Evolutionary conservation across 2,113 vertebrate genomes (phyloP).

Genomic region (Brachionichthys hirsutus): DNA sequence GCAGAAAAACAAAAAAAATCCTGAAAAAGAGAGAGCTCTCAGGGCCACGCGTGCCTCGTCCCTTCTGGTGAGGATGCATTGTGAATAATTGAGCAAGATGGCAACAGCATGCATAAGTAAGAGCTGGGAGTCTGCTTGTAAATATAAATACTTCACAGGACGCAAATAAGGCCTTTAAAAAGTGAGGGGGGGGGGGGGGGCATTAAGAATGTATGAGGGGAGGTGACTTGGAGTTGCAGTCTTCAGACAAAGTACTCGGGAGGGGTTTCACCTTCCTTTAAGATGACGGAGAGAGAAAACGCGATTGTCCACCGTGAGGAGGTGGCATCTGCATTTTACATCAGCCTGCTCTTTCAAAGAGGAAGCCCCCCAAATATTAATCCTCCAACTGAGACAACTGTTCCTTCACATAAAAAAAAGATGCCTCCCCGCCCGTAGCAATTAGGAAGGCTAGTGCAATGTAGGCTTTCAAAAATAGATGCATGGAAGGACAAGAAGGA

Average conservation of each 20-base stretch:
- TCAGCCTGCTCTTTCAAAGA: constrained; percentile 23
- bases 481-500: constrained; percentile 18
- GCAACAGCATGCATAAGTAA: constrained; percentile 75
- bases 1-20: constrained; percentile 37
- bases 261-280: constrained; percentile 11
- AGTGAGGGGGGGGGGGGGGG: constrained; percentile 46
- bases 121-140: constrained; percentile 71
- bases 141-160: constrained; percentile 78
- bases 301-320: too few species aligned
- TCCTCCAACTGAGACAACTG: background rate
- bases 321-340: constrained; percentile 6
- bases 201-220: constrained; percentile 74
- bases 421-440: constrained; percentile 31
- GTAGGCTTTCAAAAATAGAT: constrained; percentile 34
- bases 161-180: constrained; percentile 75
- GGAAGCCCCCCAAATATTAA: constrained; percentile 7
- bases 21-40: constrained; percentile 39
- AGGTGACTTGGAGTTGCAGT: constrained; percentile 19
- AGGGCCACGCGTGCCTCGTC: constrained; percentile 41
- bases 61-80: constrained; percentile 53
- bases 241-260: constrained; percentile 17
- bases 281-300: background rate
- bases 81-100: constrained; percentile 75
- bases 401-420: constrained; percentile 3
- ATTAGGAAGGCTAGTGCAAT: constrained; percentile 11